Evolutionary conservation across 2,113 vertebrate species (phyloP).

Genomic region (Callorhinus ursinus): DNA sequence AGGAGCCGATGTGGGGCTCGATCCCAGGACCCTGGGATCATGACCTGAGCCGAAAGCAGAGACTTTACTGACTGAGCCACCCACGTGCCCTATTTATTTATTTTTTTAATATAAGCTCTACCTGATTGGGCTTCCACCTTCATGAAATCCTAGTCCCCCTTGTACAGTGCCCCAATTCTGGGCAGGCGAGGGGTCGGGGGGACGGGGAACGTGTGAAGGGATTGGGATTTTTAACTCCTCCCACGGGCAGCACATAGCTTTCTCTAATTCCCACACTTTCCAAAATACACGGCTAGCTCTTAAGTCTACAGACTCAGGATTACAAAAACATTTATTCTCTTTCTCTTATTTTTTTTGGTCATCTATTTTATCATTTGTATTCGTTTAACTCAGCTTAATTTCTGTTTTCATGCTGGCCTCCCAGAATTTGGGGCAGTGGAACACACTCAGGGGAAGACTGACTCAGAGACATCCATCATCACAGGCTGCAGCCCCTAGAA

Average conservation of each 20-base stretch:
- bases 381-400: background rate
- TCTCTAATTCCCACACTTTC: background rate
- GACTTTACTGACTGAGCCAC: too few species aligned
- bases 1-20: too few species aligned
- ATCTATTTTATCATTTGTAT: background rate
- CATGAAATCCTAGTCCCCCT: background rate
- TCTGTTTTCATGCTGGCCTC: background rate
- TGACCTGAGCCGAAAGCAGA: too few species aligned
- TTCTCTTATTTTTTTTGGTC: background rate
- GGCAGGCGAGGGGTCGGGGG: too few species aligned
- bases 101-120: background rate
- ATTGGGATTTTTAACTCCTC: background rate
- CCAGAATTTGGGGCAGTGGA: background rate
- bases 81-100: background rate
- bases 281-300: background rate
- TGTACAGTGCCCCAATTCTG: background rate
- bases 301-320: background rate
- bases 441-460: background rate
- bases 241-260: background rate
- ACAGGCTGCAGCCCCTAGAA: background rate
- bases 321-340: constrained; percentile 21
- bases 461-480: background rate
- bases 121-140: background rate
- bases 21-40: too few species aligned
- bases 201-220: too few species aligned